Conservation (phyloP, 2,888 invertebrate genomes). For the Diarsia brunnea region DNA sequence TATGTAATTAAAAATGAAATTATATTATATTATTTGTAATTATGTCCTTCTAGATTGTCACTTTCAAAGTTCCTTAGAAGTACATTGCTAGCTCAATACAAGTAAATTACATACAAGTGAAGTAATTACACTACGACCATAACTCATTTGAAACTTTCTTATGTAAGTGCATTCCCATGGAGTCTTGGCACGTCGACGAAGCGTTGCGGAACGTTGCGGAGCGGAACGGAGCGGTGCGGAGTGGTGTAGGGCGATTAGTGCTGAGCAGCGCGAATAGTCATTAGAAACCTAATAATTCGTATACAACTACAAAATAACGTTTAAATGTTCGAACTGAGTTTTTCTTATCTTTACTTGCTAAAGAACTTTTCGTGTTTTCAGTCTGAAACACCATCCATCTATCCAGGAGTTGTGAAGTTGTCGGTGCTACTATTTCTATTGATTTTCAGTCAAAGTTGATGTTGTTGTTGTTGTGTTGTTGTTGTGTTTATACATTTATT, state of each 20-base stretch:
- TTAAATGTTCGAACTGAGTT: conserved; percentile 16
- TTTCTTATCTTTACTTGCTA: conserved; percentile 10
- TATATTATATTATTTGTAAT: too few species aligned
- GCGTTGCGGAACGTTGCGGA: conserved; percentile 2
- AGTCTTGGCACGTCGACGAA: conserved; percentile 8
- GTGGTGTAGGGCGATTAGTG: conserved; percentile 27
- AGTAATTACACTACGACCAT: conserved; percentile 37
- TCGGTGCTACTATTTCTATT: background rate
- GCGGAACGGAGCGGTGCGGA: background rate
- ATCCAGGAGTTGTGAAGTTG: background rate
- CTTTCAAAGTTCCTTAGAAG: background rate
- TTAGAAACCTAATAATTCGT: conserved; percentile 42
- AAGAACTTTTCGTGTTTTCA: conserved; percentile 8
- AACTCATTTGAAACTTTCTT: conserved; percentile 45
- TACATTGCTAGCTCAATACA: conserved; percentile 4
- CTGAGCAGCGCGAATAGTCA: conserved; percentile 32
- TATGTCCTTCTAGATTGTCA: too few species aligned
- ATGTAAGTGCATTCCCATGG: conserved; percentile 31
- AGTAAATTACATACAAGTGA: background rate
- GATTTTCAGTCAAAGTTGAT: background rate
- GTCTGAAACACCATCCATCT: background rate
- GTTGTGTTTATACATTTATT: too few species aligned
- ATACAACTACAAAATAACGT: conserved; percentile 22
- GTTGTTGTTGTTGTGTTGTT: too few species aligned
- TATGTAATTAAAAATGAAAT: too few species aligned